Conservation (phyloP, 1,140 invertebrate genomes). For the Hermetia illucens region DNA sequence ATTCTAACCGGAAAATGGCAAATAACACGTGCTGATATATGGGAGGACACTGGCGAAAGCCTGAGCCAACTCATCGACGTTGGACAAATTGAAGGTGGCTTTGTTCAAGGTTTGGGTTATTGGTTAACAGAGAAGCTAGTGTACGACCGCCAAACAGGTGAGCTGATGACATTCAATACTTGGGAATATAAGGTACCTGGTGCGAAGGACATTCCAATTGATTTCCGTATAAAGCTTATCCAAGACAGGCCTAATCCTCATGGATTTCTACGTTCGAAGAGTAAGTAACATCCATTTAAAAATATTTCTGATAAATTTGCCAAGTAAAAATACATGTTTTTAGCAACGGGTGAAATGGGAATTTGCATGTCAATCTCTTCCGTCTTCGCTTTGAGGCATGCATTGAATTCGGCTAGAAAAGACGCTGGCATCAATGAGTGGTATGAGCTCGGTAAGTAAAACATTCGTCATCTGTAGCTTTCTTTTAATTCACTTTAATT, state of each 20-base stretch:
- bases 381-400: slow-evolving; percentile 53
- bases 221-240: slow-evolving; percentile 61
- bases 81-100: slow-evolving; percentile 65
- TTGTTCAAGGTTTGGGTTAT: slow-evolving; percentile 73
- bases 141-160: slow-evolving; percentile 48
- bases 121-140: slow-evolving; percentile 57
- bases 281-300: slow-evolving; percentile 35
- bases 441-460: slow-evolving; percentile 27
- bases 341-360: slow-evolving; percentile 62
- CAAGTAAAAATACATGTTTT: slow-evolving; percentile 8
- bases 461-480: no score
- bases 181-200: slow-evolving; percentile 73
- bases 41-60: slow-evolving; percentile 60
- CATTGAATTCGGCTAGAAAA: slow-evolving; percentile 42
- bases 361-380: slow-evolving; percentile 45
- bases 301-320: no score
- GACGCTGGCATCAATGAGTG: slow-evolving; percentile 36
- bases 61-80: slow-evolving; percentile 65
- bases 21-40: slow-evolving; percentile 47
- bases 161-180: slow-evolving; percentile 54
- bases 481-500: no score
- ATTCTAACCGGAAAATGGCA: slow-evolving; percentile 54
- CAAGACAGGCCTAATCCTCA: slow-evolving; percentile 55
- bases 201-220: slow-evolving; percentile 67
- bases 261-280: slow-evolving; percentile 63